Evolutionary conservation across 2,797 vertebrate genomes (phyloP).

Genomic region (Kryptopterus vitreolus): DNA sequence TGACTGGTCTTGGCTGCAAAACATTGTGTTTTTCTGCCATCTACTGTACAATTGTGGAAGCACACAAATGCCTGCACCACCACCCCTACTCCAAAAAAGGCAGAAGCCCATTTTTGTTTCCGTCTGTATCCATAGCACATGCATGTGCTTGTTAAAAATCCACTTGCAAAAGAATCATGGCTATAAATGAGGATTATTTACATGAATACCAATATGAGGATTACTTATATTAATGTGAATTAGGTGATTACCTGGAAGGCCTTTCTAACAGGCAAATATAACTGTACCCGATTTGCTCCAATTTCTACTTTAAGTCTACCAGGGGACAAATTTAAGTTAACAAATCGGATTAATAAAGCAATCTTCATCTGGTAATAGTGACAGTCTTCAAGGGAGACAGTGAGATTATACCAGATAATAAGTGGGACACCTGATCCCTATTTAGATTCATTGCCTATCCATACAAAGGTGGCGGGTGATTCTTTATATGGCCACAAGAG

Average conservation of each 20-base stretch:
- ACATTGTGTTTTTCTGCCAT: neutral
- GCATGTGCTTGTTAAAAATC: neutral
- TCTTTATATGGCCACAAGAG: constrained; percentile 35
- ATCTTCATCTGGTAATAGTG: neutral
- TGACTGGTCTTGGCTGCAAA: too few relatives aligned
- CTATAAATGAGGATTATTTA: neutral
- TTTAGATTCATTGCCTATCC: neutral
- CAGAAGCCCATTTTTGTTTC: neutral
- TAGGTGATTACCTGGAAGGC: too few relatives aligned
- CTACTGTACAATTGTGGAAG: neutral
- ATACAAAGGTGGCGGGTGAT: too few relatives aligned
- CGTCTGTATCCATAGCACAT: neutral
- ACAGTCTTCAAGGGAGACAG: neutral
- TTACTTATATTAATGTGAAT: too few relatives aligned
- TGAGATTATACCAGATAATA: neutral
- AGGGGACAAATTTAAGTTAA: too few relatives aligned
- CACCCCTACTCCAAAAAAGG: neutral
- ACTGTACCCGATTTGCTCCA: too few relatives aligned
- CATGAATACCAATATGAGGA: too few relatives aligned
- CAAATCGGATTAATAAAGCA: neutral
- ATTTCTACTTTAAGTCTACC: too few relatives aligned
- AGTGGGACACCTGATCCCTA: neutral
- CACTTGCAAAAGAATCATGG: neutral
- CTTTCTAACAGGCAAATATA: too few relatives aligned
- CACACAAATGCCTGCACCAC: neutral